These are phyloP conservation scores for Tetragonisca angustula DNA, from an alignment of 2,888 invertebrate species.

Conservation along the genomic window DNA sequence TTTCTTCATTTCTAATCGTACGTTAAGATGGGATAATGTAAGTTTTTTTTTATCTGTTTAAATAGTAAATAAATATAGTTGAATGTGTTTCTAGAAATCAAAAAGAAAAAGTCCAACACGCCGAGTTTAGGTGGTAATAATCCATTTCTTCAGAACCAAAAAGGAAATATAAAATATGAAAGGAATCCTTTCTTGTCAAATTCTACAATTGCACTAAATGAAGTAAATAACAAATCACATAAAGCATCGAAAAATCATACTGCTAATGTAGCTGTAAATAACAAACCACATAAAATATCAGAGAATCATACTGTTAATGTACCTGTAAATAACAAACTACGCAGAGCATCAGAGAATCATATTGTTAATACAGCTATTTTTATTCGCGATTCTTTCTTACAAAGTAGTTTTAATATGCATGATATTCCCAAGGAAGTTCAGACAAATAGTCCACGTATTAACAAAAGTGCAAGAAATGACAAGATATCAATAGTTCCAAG, in stretches of 20 bases:
- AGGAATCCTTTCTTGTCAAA: constrained; percentile 37
- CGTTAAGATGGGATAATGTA: neutral
- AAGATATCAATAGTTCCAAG: neutral
- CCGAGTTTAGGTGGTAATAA: constrained; percentile 32
- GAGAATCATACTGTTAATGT: neutral
- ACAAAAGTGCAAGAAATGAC: neutral
- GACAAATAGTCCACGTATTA: neutral
- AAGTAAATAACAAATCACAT: neutral
- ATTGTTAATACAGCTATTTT: neutral
- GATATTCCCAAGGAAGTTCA: neutral
- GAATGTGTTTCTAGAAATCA: constrained; percentile 30
- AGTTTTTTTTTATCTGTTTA: neutral
- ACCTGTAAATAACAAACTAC: neutral
- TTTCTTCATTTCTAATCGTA: neutral
- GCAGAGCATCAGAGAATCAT: neutral
- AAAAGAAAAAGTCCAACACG: constrained; percentile 9
- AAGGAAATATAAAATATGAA: neutral
- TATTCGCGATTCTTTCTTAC: constrained; percentile 47
- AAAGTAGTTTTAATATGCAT: neutral
- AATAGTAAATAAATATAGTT: neutral
- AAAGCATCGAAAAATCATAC: neutral
- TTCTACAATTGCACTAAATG: neutral
- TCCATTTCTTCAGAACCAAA: constrained; percentile 35
- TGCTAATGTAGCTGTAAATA: neutral
- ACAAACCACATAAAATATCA: neutral